A percentile compares a stretch with the other conserved stretches of the same genome.
Conservation (phyloP, 2,888 invertebrate genomes). For the Chrysopilus asiliformis region DNA sequence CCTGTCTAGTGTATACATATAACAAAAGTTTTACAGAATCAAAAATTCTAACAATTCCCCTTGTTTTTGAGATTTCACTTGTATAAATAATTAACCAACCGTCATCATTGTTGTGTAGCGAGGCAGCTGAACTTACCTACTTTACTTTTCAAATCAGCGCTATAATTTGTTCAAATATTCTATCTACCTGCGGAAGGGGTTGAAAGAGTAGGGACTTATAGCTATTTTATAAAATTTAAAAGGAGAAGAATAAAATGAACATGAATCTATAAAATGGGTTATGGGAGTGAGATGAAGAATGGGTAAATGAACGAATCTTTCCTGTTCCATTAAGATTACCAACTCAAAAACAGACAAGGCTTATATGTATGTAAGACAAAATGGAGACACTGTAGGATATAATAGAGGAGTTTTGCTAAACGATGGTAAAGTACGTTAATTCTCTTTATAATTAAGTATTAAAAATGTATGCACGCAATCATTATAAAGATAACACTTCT, state of each 20-base stretch:
- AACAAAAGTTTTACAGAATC: too few relatives aligned
- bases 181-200: too few relatives aligned
- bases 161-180: too few relatives aligned
- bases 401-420: slow-evolving; percentile 14
- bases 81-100: slow-evolving; percentile 16
- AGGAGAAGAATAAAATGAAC: not conserved
- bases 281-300: too few relatives aligned
- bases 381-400: slow-evolving; percentile 13
- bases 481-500: slow-evolving; percentile 15
- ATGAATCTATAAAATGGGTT: not conserved
- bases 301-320: too few relatives aligned
- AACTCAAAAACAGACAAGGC: too few relatives aligned
- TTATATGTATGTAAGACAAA: too few relatives aligned
- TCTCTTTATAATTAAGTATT: slow-evolving; percentile 17
- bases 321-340: too few relatives aligned
- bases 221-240: not conserved
- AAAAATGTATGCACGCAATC: slow-evolving; percentile 17
- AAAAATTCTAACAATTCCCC: slow-evolving; percentile 15
- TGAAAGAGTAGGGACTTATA: slow-evolving; percentile 1
- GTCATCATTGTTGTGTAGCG: slow-evolving; percentile 16
- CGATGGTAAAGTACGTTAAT: slow-evolving; percentile 15
- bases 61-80: slow-evolving; percentile 16
- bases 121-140: slow-evolving; percentile 6
- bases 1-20: too few relatives aligned
- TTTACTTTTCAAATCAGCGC: too few relatives aligned